phyloP scores from a whole-genome alignment of 2,888 invertebrate genomes.

The Drosophila subquinaria region DNA sequence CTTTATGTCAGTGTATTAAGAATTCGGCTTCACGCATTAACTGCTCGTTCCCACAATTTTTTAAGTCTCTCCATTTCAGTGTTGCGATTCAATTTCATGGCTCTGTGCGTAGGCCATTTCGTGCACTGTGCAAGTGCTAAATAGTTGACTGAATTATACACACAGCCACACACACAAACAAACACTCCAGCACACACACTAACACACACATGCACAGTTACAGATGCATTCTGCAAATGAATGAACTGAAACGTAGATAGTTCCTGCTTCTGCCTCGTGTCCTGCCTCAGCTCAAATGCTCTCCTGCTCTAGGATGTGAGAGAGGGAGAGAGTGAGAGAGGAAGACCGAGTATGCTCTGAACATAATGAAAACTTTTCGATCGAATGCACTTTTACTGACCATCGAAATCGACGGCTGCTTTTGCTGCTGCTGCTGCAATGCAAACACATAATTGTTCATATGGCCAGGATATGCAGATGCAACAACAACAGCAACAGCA shows the following conservation, averaged over 20 bases:
- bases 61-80: slow-evolving; percentile 31
- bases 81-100: slow-evolving; percentile 83
- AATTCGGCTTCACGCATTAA: neutral
- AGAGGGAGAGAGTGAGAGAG: too few relatives aligned
- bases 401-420: slow-evolving; percentile 46
- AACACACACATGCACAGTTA: slow-evolving; percentile 19
- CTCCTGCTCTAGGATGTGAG: neutral
- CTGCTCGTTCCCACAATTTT: slow-evolving; percentile 3
- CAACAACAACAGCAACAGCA: slow-evolving; percentile 41
- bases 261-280: slow-evolving; percentile 31
- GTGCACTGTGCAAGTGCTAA: slow-evolving; percentile 73
- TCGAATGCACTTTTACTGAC: slow-evolving; percentile 72
- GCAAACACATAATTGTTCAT: slow-evolving; percentile 74
- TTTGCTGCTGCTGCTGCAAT: slow-evolving; percentile 36
- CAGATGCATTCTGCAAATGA: slow-evolving; percentile 62
- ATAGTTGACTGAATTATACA: slow-evolving; percentile 76
- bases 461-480: slow-evolving; percentile 64
- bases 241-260: slow-evolving; percentile 75
- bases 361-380: slow-evolving; percentile 80
- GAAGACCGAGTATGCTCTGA: slow-evolving; percentile 34
- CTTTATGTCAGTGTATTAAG: slow-evolving; percentile 35
- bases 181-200: slow-evolving; percentile 23
- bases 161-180: too few relatives aligned
- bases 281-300: neutral
- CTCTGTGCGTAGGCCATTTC: slow-evolving; percentile 74